Percentiles rank a stretch among this genome's conserved stretches.
phyloP scores from a whole-genome alignment of 2,113 vertebrate genomes.

The Atrichornis clamosus region DNA sequence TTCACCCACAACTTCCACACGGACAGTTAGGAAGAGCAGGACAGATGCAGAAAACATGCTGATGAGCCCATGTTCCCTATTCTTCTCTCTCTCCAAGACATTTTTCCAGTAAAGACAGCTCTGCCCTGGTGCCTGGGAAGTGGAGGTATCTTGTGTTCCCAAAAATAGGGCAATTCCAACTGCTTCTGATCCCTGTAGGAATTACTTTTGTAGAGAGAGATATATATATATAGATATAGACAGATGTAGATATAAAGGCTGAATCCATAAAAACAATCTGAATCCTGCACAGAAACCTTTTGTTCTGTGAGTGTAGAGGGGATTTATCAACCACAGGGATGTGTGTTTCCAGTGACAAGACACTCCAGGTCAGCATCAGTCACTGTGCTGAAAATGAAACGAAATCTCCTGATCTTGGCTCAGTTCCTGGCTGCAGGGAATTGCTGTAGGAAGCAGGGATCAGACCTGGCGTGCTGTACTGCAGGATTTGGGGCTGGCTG shows the following conservation, averaged over 20 bases:
- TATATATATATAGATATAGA: too few relatives aligned
- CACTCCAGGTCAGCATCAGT: background rate
- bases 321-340: background rate
- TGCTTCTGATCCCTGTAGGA: background rate
- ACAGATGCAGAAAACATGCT: background rate
- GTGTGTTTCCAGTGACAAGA: background rate
- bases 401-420: background rate
- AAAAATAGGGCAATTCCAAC: rapidly evolving
- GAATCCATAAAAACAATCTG: background rate
- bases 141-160: background rate
- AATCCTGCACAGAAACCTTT: background rate
- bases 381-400: background rate
- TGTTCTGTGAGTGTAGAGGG: background rate
- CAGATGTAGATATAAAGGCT: too few relatives aligned
- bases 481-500: background rate
- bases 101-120: background rate
- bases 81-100: background rate
- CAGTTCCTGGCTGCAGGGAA: background rate
- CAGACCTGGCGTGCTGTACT: background rate
- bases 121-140: background rate
- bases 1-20: background rate
- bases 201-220: background rate
- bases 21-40: background rate
- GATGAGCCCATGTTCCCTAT: background rate
- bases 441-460: background rate